phyloP scores from a whole-genome alignment of 2,113 vertebrate genomes.

The Toxotes jaculatrix region DNA sequence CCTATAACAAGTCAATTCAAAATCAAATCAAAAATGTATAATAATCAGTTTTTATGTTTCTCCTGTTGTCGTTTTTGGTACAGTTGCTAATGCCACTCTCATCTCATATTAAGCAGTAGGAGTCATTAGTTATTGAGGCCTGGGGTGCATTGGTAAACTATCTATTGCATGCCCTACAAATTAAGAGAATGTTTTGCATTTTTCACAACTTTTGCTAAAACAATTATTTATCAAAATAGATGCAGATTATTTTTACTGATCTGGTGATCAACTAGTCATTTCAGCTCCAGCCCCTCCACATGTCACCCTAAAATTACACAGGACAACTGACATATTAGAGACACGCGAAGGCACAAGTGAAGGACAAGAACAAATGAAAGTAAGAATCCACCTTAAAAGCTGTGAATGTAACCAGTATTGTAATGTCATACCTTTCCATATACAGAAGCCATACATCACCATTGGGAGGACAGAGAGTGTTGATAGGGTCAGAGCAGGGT shows the following conservation, averaged over 20 bases:
- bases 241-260: neutral
- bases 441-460: slow-evolving; percentile 28
- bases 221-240: no score
- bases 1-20: neutral
- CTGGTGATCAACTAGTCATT: no score
- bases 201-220: no score
- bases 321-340: neutral
- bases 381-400: neutral
- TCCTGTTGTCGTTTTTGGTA: neutral
- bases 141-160: no score
- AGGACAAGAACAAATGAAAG: slow-evolving; percentile 5
- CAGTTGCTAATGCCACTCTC: neutral
- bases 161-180: no score
- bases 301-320: neutral
- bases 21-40: neutral
- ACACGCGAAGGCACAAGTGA: neutral
- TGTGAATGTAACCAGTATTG: neutral
- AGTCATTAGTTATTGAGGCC: neutral
- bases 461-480: slow-evolving; percentile 19
- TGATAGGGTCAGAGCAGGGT: slow-evolving; percentile 50
- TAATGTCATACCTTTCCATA: slow-evolving; percentile 16
- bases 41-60: neutral
- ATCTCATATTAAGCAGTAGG: neutral
- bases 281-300: neutral
- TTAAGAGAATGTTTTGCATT: no score